Conservation (phyloP, 1,140 invertebrate species). For the Drosophila seguyi region DNA sequence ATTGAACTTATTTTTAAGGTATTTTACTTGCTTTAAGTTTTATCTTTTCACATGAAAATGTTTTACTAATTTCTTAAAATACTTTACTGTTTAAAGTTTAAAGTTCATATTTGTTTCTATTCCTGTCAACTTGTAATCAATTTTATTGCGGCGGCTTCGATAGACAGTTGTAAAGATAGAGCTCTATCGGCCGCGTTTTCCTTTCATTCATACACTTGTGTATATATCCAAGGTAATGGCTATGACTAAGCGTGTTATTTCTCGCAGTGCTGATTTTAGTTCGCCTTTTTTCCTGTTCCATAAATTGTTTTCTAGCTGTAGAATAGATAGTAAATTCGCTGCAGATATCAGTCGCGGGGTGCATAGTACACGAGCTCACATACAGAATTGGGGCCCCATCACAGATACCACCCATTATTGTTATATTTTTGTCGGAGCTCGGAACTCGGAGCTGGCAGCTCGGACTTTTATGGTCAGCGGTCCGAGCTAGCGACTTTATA, state of each 20-base stretch:
- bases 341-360: slow-evolving; percentile 57
- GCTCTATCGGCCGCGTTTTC: slow-evolving; percentile 3
- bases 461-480: slow-evolving; percentile 26
- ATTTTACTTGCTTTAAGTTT: too few relatives aligned
- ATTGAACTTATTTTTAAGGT: too few relatives aligned
- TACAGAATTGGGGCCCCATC: slow-evolving; percentile 23
- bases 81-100: slow-evolving; percentile 3
- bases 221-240: slow-evolving; percentile 20
- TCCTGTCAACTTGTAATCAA: slow-evolving; percentile 15
- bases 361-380: slow-evolving; percentile 63
- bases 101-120: slow-evolving; percentile 28
- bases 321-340: slow-evolving; percentile 70
- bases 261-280: slow-evolving; percentile 16
- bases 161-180: slow-evolving; percentile 53
- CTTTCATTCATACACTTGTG: slow-evolving; percentile 55
- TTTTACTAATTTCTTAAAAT: not conserved
- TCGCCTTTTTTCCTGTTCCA: slow-evolving; percentile 10
- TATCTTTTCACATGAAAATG: not conserved
- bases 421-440: slow-evolving; percentile 16
- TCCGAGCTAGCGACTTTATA: slow-evolving; percentile 11
- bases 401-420: slow-evolving; percentile 14
- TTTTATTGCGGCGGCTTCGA: slow-evolving; percentile 9
- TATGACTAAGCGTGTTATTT: slow-evolving; percentile 16
- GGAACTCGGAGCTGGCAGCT: not conserved
- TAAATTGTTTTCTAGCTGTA: slow-evolving; percentile 63